Percentiles rank a stretch among this genome's conserved stretches.
Evolutionary conservation across 2,888 invertebrate genomes (phyloP).

Genomic region (Polymixis flavicincta): DNA sequence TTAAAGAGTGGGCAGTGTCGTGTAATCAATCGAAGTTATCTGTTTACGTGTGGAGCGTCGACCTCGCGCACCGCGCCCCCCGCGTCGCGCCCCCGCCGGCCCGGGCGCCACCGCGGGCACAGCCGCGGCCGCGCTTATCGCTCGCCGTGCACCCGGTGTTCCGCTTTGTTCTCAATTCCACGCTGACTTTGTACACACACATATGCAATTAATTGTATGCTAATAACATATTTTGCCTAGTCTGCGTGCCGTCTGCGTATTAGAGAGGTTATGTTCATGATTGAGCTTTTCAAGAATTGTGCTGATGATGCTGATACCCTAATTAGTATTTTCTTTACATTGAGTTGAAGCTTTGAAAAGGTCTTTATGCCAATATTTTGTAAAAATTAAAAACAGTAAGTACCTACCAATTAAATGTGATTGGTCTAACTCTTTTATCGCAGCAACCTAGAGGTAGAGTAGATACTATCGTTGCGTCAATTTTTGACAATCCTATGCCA

Average conservation of each 20-base stretch:
- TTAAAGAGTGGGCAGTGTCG: constrained; percentile 77
- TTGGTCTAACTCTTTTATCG: neutral
- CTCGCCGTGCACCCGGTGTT: constrained; percentile 76
- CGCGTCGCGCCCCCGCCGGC: constrained; percentile 39
- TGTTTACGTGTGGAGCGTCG: constrained; percentile 82
- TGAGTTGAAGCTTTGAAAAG: neutral
- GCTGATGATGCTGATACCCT: neutral
- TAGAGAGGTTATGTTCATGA: constrained; percentile 8
- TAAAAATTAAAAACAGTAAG: neutral
- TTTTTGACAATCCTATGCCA: neutral
- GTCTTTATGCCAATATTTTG: neutral
- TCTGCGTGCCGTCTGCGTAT: constrained; percentile 1
- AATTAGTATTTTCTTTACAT: neutral
- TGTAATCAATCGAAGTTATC: constrained; percentile 85
- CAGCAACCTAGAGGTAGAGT: neutral
- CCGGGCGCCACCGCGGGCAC: constrained; percentile 62
- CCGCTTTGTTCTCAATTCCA: constrained; percentile 80
- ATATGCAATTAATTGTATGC: constrained; percentile 53
- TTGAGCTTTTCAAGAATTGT: neutral
- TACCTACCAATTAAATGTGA: too few species aligned
- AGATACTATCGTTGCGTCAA: neutral
- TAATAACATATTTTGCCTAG: constrained; percentile 38
- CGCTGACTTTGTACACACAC: constrained; percentile 63
- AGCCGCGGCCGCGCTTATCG: constrained; percentile 71
- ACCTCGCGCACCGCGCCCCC: constrained; percentile 73